Conservation (phyloP, 2,797 vertebrate genomes). For the Mallotus villosus region DNA sequence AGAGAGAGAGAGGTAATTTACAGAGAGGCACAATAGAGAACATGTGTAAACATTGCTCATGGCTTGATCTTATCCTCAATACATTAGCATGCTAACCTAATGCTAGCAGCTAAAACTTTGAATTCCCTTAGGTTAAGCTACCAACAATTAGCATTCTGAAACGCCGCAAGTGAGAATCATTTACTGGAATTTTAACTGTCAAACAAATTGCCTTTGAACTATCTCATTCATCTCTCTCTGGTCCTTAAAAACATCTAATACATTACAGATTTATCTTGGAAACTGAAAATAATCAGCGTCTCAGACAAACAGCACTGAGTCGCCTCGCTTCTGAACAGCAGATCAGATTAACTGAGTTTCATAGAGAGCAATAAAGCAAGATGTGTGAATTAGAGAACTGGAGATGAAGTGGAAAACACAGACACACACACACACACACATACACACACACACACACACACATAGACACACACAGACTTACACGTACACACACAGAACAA, state of each 20-base stretch:
- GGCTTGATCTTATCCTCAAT: too few species aligned
- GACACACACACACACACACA: too few species aligned
- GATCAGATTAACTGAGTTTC: constrained; percentile 50
- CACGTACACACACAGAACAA: too few species aligned
- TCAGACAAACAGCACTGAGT: constrained; percentile 25
- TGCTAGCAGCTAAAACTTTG: not conserved
- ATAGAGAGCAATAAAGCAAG: constrained; percentile 37
- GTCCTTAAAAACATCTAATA: constrained; percentile 35
- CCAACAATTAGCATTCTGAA: not conserved
- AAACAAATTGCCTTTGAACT: not conserved
- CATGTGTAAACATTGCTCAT: too few species aligned
- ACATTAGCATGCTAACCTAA: not conserved
- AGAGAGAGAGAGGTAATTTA: too few species aligned
- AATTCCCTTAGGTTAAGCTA: not conserved
- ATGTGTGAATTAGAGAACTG: constrained; percentile 40
- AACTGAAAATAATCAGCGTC: constrained; percentile 31
- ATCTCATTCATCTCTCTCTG: not conserved
- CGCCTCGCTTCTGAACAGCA: constrained; percentile 37
- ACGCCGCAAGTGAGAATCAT: not conserved
- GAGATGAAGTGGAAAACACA: not conserved
- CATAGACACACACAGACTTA: too few species aligned
- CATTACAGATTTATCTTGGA: constrained; percentile 37
- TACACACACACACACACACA: too few species aligned
- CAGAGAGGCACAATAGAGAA: too few species aligned
- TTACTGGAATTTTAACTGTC: not conserved